Percentiles rank a stretch among this genome's conserved stretches.
Conservation (phyloP, 2,113 vertebrate genomes). For the Nematolebias whitei region DNA sequence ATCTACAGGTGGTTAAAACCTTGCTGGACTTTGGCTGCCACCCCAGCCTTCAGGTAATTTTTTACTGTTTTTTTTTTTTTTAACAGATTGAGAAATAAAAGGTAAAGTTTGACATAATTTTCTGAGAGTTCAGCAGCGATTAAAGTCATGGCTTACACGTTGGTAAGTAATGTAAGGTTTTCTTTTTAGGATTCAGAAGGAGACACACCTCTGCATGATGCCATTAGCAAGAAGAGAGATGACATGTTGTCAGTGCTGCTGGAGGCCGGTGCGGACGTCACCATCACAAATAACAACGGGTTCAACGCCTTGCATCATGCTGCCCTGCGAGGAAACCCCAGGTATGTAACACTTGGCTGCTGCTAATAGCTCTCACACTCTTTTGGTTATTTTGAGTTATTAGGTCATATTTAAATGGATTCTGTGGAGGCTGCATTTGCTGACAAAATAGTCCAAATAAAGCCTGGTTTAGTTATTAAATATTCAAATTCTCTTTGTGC, state of each 20-base stretch:
- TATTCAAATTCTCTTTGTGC: not conserved
- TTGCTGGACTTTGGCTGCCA: constrained; percentile 97
- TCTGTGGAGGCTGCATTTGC: constrained; percentile 6
- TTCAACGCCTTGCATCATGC: constrained; percentile 98
- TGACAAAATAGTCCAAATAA: not conserved
- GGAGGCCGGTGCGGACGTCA: constrained; percentile 96
- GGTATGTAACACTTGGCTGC: constrained; percentile 74
- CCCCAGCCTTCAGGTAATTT: constrained; percentile 94
- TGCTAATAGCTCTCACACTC: not conserved
- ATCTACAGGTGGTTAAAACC: constrained; percentile 98
- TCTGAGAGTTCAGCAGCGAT: not conserved
- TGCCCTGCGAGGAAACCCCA: constrained; percentile 96
- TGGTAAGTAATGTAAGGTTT: constrained; percentile 18
- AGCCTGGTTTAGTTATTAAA: not conserved
- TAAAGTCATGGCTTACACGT: not conserved
- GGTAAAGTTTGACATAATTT: not conserved
- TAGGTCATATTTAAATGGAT: constrained; percentile 5
- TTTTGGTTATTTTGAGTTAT: not conserved
- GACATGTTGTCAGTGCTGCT: constrained; percentile 97
- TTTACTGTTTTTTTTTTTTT: not conserved
- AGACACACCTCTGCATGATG: constrained; percentile 95
- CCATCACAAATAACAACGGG: constrained; percentile 98
- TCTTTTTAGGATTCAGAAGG: constrained; percentile 92
- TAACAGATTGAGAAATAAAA: not conserved
- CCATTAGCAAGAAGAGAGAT: constrained; percentile 98